phyloP scores from a whole-genome alignment of 2,797 vertebrate genomes.

The Anguilla obscura region DNA sequence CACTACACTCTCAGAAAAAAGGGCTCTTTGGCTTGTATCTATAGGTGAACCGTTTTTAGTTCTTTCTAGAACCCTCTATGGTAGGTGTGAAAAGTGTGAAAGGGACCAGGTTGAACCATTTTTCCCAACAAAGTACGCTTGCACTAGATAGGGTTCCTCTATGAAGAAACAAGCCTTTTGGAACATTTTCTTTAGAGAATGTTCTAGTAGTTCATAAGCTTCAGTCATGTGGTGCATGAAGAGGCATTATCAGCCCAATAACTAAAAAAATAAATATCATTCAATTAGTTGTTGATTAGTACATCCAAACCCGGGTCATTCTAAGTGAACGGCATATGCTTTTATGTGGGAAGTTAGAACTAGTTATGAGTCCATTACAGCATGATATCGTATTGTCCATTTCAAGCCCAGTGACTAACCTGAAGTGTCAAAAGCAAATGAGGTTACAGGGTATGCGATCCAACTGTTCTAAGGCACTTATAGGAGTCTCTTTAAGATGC shows the following conservation, averaged over 20 bases:
- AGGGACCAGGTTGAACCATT: no score
- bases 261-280: not conserved
- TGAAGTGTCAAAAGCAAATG: not conserved
- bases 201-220: not conserved
- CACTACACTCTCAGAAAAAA: not conserved
- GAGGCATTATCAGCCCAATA: not conserved
- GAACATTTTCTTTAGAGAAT: no score
- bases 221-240: not conserved
- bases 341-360: not conserved
- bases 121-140: no score
- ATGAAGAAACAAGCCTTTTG: no score
- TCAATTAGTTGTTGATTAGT: not conserved
- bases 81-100: no score
- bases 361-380: not conserved
- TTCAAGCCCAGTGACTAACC: not conserved
- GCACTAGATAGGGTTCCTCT: no score
- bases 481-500: not conserved
- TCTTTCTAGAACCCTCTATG: no score
- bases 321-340: not conserved
- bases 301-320: not conserved
- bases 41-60: no score
- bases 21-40: no score
- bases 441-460: not conserved
- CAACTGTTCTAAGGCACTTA: not conserved
- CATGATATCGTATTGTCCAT: not conserved